Percentiles rank a stretch among this genome's conserved stretches.
Evolutionary conservation across 2,888 invertebrate species (phyloP).

Genomic region (Boloria selene): DNA sequence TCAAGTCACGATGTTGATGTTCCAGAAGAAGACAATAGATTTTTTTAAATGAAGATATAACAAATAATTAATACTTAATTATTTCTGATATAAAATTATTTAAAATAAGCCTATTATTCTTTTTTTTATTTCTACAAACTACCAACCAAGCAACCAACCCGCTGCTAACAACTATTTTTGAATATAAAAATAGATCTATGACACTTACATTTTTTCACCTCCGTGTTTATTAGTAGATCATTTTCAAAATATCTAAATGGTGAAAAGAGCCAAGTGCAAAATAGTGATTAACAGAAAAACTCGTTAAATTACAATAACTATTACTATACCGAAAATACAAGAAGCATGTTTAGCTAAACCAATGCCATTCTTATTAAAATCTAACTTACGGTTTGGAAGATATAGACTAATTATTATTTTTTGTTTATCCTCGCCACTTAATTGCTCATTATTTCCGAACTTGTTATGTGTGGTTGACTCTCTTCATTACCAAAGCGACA

Average conservation of each 20-base stretch:
- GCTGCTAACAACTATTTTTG: not conserved
- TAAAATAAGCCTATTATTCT: constrained; percentile 1
- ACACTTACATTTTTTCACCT: constrained; percentile 1
- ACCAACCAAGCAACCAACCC: not conserved
- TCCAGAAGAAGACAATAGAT: not conserved
- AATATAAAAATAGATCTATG: constrained; percentile 2
- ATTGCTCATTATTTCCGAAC: constrained; percentile 2
- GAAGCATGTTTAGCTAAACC: not conserved
- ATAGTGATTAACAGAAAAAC: constrained; percentile 2
- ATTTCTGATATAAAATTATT: not conserved
- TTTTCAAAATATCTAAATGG: constrained; percentile 6
- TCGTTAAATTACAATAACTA: not conserved
- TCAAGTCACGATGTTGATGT: constrained; percentile 1
- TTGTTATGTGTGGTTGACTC: constrained; percentile 1
- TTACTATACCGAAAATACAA: constrained; percentile 1
- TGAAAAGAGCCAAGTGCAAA: constrained; percentile 3
- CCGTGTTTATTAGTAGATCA: constrained; percentile 3
- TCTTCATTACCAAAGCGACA: not conserved
- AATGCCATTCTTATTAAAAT: constrained; percentile 3
- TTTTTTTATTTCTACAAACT: constrained; percentile 2
- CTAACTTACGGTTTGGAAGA: constrained; percentile 1
- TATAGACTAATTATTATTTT: constrained; percentile 1
- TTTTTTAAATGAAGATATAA: no score
- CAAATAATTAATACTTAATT: no score
- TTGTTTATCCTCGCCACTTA: constrained; percentile 1